Percentiles rank a stretch among this genome's conserved stretches.
phyloP scores from a whole-genome alignment of 1,140 invertebrate genomes.

The Arctopsyche grandis region DNA sequence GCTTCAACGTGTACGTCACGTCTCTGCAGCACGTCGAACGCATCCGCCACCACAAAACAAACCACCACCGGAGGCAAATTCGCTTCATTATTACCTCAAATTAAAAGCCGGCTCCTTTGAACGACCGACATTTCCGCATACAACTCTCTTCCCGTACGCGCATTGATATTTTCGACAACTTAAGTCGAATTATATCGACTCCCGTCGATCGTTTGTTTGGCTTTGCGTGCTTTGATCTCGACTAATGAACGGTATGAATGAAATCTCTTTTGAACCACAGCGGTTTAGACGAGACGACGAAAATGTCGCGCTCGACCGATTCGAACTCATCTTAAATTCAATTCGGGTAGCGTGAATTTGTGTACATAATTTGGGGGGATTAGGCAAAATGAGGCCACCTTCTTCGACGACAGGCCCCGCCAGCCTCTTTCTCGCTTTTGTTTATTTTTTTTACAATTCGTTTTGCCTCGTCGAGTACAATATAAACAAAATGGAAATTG shows the following conservation, averaged over 20 bases:
- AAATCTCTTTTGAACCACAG: not conserved
- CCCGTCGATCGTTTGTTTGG: not conserved
- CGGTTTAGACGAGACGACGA: not conserved
- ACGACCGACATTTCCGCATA: not conserved
- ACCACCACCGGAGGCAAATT: conserved; percentile 30
- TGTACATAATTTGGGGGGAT: not conserved
- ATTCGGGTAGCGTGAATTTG: not conserved
- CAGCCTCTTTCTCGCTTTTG: not conserved
- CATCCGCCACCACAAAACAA: not conserved
- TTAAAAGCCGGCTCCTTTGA: conserved; percentile 34
- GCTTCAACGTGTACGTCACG: not conserved
- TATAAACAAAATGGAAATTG: not conserved
- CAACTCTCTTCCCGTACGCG: not conserved
- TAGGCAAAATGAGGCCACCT: not conserved
- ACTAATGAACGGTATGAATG: not conserved
- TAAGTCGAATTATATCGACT: too few relatives aligned
- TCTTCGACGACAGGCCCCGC: not conserved
- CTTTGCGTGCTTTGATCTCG: not conserved
- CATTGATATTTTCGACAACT: conserved; percentile 2
- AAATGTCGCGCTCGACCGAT: not conserved
- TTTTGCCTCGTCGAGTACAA: not conserved
- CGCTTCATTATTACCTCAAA: conserved; percentile 35
- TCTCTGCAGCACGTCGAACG: not conserved
- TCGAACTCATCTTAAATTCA: not conserved
- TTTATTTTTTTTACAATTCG: not conserved